Base-by-base conservation (phyloP, 2,113 vertebrate genomes). In the Neogale vison region DNA sequence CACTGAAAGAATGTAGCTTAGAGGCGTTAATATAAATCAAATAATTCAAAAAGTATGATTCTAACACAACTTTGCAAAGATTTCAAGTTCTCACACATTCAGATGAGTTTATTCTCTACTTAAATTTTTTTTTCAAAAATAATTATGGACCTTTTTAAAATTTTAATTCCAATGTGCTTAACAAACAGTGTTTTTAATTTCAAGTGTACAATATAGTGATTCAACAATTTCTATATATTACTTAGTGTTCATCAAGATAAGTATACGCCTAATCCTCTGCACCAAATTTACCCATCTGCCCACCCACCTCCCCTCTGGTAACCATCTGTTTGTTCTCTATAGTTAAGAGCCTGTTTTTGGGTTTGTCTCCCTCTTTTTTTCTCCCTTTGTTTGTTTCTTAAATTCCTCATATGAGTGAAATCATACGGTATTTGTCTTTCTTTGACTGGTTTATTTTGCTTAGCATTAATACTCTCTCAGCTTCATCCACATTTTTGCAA, bases 11-110 rank as follows among this genome's bases (percentile, higher is more conserved):
- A 31, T 67, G 36, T 61, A 88, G 9, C 4, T 93, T 90, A 90
- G 85, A 76, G 45, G 39, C 6, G 50, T 4, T 67, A 14, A 45
- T 80, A 83, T 9, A 69, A n/a, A 3, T 92, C 85, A 74, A 94
- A 4, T 79, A 92, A 88, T 93, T 76, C 3, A 7, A 92, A 94
- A 94, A 87, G 0, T 26, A 2, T 74, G 45, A 18, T 61, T 47
- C 89, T 95, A 88, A 96, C 21, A 55, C 63, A 85, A 90, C 5
- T 36, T 31, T 82, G 76, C 36, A 95, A 92, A 71, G 15, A 92
- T 42, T 74, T 84, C 4, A 91, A 0, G 21, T 55, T 82, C 93
- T 72, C 65, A 86, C 55, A n/a, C 5, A 95, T 39, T 92, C 80
- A 95, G 9, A 76, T 39, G 69, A 92, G 71, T 63, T 77, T 10